Evolutionary conservation across 2,888 invertebrate genomes (phyloP).

Genomic region (Tinea trinotella): DNA sequence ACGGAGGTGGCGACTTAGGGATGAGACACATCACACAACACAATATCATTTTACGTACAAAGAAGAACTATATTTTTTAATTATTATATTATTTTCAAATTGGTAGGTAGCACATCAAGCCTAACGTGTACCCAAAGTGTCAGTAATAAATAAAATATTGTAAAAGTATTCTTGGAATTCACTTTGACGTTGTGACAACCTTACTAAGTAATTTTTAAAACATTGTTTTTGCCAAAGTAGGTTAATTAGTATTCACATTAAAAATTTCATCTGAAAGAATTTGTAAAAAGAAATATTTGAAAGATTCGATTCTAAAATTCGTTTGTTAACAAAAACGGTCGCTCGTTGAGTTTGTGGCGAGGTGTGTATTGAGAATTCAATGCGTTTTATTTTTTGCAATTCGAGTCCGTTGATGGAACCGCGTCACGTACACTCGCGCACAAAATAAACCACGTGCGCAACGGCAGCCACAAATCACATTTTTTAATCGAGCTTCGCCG

Average conservation of each 20-base stretch:
- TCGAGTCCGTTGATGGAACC: constrained; percentile 20
- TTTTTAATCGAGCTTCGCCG: constrained; percentile 62
- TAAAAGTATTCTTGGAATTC: too few relatives aligned
- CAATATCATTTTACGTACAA: too few relatives aligned
- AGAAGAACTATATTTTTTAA: neutral
- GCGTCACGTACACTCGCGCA: constrained; percentile 56
- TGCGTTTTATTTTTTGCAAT: constrained; percentile 3
- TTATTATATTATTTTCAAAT: too few relatives aligned
- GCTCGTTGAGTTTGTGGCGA: neutral
- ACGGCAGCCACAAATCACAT: constrained; percentile 68
- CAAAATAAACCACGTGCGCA: constrained; percentile 65
- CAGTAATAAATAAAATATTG: too few relatives aligned
- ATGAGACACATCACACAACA: too few relatives aligned
- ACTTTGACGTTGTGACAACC: too few relatives aligned
- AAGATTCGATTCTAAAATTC: neutral
- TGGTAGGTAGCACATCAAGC: too few relatives aligned
- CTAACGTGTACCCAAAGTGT: too few relatives aligned
- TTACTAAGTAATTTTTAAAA: too few relatives aligned
- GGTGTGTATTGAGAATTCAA: constrained; percentile 1
- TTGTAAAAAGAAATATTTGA: too few relatives aligned
- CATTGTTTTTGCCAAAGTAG: too few relatives aligned
- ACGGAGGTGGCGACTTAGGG: neutral
- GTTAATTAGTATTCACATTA: neutral
- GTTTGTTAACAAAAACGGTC: neutral
- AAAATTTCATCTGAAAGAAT: neutral